Percentiles rank a stretch among this genome's conserved stretches.
Evolutionary conservation across 1,140 invertebrate genomes (phyloP).

Genomic region (Stenopsyche tienmushanensis): DNA sequence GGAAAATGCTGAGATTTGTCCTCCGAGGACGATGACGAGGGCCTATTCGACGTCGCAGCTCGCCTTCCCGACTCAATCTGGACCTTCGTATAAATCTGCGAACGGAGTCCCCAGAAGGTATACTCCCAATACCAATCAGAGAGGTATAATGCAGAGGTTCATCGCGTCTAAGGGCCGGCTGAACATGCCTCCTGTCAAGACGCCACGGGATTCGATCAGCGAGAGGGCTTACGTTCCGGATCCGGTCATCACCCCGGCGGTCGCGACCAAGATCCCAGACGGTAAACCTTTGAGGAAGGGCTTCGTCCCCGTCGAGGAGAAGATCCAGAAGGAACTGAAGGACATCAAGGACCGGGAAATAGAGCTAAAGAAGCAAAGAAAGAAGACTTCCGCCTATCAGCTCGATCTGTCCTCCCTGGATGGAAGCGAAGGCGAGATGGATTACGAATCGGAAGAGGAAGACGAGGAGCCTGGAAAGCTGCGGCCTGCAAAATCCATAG

Average conservation of each 20-base stretch:
- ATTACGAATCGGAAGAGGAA: slow-evolving; percentile 58
- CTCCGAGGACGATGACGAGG: slow-evolving; percentile 55
- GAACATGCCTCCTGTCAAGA: slow-evolving; percentile 43
- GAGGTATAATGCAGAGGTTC: slow-evolving; percentile 76
- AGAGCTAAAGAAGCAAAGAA: slow-evolving; percentile 66
- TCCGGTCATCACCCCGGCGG: slow-evolving; percentile 46
- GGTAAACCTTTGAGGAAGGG: slow-evolving; percentile 63
- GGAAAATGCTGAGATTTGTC: slow-evolving; percentile 46
- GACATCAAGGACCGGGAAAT: slow-evolving; percentile 73
- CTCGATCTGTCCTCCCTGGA: slow-evolving; percentile 46
- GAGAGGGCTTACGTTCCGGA: slow-evolving; percentile 44
- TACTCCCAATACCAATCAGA: slow-evolving; percentile 62
- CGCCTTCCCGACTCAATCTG: slow-evolving; percentile 45
- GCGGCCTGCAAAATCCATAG: slow-evolving; percentile 58
- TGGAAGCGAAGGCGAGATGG: slow-evolving; percentile 52
- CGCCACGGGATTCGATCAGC: slow-evolving; percentile 42
- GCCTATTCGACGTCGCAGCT: slow-evolving; percentile 63
- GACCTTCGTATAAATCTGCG: slow-evolving; percentile 41
- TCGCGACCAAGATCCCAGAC: slow-evolving; percentile 55
- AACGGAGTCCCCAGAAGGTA: slow-evolving; percentile 58
- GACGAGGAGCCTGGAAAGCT: slow-evolving; percentile 58
- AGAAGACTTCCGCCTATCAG: slow-evolving; percentile 55
- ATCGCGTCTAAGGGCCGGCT: slow-evolving; percentile 71
- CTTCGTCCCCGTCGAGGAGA: slow-evolving; percentile 71
- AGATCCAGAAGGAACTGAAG: slow-evolving; percentile 74